Percentiles rank a stretch among this genome's conserved stretches.
These are phyloP conservation scores for Oncopodura yosiiana DNA, from an alignment of 1,140 invertebrate species.

Conservation along the genomic window DNA sequence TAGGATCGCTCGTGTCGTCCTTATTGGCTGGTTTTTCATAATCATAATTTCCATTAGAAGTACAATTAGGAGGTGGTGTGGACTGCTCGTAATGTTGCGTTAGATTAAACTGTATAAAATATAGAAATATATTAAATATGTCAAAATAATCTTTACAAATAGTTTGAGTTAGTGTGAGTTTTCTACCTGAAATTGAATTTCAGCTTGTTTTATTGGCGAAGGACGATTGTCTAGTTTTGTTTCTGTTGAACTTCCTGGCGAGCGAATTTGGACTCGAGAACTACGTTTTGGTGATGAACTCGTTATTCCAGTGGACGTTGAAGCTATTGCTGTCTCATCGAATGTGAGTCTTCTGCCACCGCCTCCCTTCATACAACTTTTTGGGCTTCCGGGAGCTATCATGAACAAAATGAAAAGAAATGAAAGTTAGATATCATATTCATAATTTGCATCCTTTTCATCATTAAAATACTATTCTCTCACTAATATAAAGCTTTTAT, in stretches of 20 bases:
- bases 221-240: neutral
- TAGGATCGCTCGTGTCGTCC: neutral
- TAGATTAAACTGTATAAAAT: constrained; percentile 29
- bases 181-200: constrained; percentile 28
- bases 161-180: no score
- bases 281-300: neutral
- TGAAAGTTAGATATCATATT: neutral
- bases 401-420: constrained; percentile 6
- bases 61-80: constrained; percentile 33
- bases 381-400: constrained; percentile 34
- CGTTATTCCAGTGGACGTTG: neutral
- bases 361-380: constrained; percentile 35
- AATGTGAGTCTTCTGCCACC: neutral
- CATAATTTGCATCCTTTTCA: no score
- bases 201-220: constrained; percentile 2
- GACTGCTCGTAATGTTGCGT: constrained; percentile 32
- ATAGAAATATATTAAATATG: no score
- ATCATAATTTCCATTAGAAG: constrained; percentile 26
- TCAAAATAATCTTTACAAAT: neutral
- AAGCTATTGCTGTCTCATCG: neutral
- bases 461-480: no score
- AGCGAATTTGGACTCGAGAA: constrained; percentile 12
- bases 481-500: no score
- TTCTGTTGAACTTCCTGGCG: neutral
- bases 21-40: constrained; percentile 5